Base-by-base conservation (phyloP, 2,113 vertebrate genomes). In the Alouatta palliata region DNA sequence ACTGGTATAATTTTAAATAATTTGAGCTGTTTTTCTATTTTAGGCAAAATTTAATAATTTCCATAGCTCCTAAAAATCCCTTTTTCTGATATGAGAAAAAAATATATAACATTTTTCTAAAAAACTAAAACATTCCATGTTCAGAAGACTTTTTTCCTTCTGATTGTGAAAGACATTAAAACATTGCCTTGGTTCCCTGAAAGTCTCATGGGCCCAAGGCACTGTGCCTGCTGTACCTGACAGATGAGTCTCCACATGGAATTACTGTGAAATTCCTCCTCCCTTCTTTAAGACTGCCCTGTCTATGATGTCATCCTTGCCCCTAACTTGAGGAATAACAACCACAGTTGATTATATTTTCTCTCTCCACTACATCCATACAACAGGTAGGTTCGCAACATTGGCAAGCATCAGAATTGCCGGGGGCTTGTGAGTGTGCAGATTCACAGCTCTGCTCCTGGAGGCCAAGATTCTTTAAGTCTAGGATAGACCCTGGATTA, bases 81-180 rank as follows among this genome's bases (percentile, higher is more conserved):
- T 75, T 47, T 89, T 92, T 82, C 43, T 90, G 13, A 83, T 13
- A 12, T 70, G 19, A 61, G 19, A 61, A 64, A 73, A 68, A 95
- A 80, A 32, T 17, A 25, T 58, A 37, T 82, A 83, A 82, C 11
- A 49, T 87, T 56, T 73, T 56, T 77, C 75, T 47, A 73, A 70
- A 95, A 85, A 19, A 17, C n/a, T 68, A 54, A 82, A 76, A 76
- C 11, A 23, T 73, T 71, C 49, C 12, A 10, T 80, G 7, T 75
- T 87, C 9, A 27, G 20, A 32, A 8, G 27, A 8, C 23, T 80
- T 87, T 27, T 32, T 43, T 19, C 8, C 40, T 73, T 35, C 40
- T 92, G 25, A 70, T 79, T 83, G 70, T 70, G n/a, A 66, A 87
- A 91, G 56, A 94, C 94, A 70, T 66, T 47, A 30, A 87, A 75